Base-by-base conservation (phyloP, 2,797 vertebrate genomes). In the Pipistrellus nathusii region DNA sequence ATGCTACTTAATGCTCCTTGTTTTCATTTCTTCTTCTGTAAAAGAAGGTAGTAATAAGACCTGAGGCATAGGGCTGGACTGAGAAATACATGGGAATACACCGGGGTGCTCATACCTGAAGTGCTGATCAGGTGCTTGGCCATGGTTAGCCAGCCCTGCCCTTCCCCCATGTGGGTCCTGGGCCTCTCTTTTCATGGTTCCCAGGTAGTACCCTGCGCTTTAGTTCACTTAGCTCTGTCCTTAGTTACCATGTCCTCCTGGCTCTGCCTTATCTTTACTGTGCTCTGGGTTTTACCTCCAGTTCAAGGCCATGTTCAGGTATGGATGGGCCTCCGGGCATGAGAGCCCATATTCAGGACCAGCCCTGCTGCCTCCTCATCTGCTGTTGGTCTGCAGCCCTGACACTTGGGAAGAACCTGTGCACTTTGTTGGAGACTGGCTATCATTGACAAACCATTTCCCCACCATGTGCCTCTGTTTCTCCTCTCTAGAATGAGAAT, bases 91-190 rank as follows among this genome's bases (percentile, higher is more conserved):
- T 13, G 46, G 68, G 35, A 75, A 55, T 15, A 6, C 9, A 46
- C 0, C 17, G 44, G 5, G 1, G 8, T 17, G 0, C 27, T 62
- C 41, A 25, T 18, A 51, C 27, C 25, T 25, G 23, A 7, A 38
- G 23, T 0, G 25, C 11, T 18, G n/a, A 51, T 46, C 5, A 1
- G 1, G 41, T 1, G 8, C 0, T 5, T 0, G 18, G 4, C 9
- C 25, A 48, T 57, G 0, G 1, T 10, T 0, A 2, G 10, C 27
- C 2, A n/a, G 30, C 32, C 38, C 44, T 8, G 14, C 9, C 21
- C 3, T 25, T 82, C 46, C 53, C 20, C 2, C 71, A 27, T 48
- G 3, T 4, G 30, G 18, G 32, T 35, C 82, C 30, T 15, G 2
- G 38, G 68, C 14, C n/a, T 38, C 23, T 21, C 17, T 23, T 38